phyloP scores from a whole-genome alignment of 2,888 invertebrate genomes.

The Diplolepis rosae region DNA sequence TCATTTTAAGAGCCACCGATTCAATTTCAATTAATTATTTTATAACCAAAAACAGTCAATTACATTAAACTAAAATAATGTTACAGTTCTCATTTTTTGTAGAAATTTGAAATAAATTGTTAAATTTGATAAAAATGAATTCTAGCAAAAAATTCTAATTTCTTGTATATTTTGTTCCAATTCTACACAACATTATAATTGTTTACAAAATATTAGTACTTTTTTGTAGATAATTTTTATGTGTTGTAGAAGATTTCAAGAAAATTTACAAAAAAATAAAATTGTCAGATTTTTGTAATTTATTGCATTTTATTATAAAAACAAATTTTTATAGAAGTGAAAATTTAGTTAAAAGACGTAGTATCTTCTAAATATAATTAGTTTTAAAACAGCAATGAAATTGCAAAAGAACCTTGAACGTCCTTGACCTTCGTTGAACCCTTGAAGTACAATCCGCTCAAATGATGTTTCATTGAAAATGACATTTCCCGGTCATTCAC shows the following conservation, averaged over 20 bases:
- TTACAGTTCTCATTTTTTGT: neutral
- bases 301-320: too few species aligned
- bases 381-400: neutral
- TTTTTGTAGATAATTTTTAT: too few species aligned
- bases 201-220: too few species aligned
- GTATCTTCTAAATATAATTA: neutral
- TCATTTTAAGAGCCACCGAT: too few species aligned
- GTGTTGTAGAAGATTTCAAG: too few species aligned
- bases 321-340: neutral
- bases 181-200: too few species aligned
- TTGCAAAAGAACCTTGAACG: constrained; percentile 2
- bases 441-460: neutral
- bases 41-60: too few species aligned
- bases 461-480: neutral
- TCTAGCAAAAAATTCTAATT: neutral
- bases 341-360: neutral
- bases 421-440: neutral
- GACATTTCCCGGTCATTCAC: constrained; percentile 5
- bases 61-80: too few species aligned
- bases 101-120: neutral
- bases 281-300: too few species aligned
- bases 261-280: too few species aligned
- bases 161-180: too few species aligned
- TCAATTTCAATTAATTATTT: too few species aligned
- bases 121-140: neutral